Evolutionary conservation across 2,797 vertebrate genomes (phyloP), one percentile per base, ranked within the genome.

Genomic region (Picus viridis): DNA sequence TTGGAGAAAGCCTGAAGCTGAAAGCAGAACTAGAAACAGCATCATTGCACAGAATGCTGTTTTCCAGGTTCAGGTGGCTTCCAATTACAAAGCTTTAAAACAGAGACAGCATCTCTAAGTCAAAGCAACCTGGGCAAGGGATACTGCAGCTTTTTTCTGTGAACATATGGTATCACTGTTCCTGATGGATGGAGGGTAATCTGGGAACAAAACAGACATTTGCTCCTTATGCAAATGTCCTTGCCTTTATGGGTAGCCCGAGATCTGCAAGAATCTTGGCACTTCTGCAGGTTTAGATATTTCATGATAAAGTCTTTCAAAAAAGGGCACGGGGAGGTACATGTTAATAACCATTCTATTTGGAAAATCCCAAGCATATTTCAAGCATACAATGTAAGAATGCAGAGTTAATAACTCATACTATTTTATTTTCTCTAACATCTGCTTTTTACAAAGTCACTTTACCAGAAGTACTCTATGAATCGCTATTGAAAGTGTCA

Each of bases 141-240:
- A 94, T 63, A 89, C 59, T 64, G 68, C 83, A 88, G 90, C 20
- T 74, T 92, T 93, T 71, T 88, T 23, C 73, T 81, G 84, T 89
- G 95, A 95, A 91, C 96, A 96, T 96, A 96, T 95, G 95, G 94
- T 86, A 94, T 81, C 89, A 88, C 70, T 63, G 84, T 76, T 96
- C 86, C 86, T 95, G 88, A 93, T 88, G 87, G 84, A 94, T 83
- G 79, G 67, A 93, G 92, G 78, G 93, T 93, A 94, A 94, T 94
- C 86, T 90, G 83, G 94, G 95, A 94, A 95, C 93, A 94, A 96
- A 94, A 92, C 82, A 95, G 88, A 89, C 94, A 94, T 95, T 95
- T 95, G 93, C 94, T 96, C 92, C 89, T 72, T 86, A 90, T 96
- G 95, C 90, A 95, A 92, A 95, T 95, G 45, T 62, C 75, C 69